A percentile compares a stretch with the other conserved stretches of the same genome.
These are phyloP conservation scores for Pachypsylla venusta DNA, from an alignment of 1,140 invertebrate genomes.

Conservation along the genomic window DNA sequence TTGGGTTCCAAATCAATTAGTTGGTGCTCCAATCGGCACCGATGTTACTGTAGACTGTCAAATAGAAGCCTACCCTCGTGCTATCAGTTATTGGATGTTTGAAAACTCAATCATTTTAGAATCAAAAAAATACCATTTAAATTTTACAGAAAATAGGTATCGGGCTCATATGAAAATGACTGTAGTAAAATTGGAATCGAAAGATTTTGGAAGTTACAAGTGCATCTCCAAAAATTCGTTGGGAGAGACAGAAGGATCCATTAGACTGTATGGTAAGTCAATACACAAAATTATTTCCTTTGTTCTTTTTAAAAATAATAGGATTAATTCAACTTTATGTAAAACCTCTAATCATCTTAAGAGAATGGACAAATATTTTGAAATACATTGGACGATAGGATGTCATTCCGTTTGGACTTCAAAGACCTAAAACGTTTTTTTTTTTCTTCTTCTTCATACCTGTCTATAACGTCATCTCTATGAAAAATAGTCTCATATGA, in stretches of 20 bases:
- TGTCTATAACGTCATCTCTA: too few species aligned
- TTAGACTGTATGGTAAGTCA: constrained; percentile 75
- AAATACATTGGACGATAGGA: too few species aligned
- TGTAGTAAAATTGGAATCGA: constrained; percentile 55
- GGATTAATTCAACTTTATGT: too few species aligned
- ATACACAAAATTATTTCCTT: too few species aligned
- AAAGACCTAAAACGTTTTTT: too few species aligned
- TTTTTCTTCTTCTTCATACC: too few species aligned
- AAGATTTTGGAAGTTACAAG: constrained; percentile 69
- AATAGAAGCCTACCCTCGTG: constrained; percentile 80
- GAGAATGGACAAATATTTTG: too few species aligned
- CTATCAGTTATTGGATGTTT: constrained; percentile 70
- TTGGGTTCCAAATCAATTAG: constrained; percentile 79
- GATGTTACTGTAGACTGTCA: constrained; percentile 86
- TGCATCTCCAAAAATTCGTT: constrained; percentile 85
- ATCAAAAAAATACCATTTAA: constrained; percentile 50
- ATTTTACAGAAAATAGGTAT: constrained; percentile 54
- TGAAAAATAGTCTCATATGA: too few species aligned
- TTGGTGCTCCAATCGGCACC: constrained; percentile 70
- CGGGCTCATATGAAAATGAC: constrained; percentile 66
- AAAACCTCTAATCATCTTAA: too few species aligned
- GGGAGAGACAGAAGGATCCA: constrained; percentile 83
- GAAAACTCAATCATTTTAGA: constrained; percentile 16
- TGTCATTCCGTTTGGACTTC: too few species aligned
- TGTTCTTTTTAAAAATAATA: too few species aligned